phyloP scores from a whole-genome alignment of 2,888 invertebrate species.

The Drosophila mimetica region DNA sequence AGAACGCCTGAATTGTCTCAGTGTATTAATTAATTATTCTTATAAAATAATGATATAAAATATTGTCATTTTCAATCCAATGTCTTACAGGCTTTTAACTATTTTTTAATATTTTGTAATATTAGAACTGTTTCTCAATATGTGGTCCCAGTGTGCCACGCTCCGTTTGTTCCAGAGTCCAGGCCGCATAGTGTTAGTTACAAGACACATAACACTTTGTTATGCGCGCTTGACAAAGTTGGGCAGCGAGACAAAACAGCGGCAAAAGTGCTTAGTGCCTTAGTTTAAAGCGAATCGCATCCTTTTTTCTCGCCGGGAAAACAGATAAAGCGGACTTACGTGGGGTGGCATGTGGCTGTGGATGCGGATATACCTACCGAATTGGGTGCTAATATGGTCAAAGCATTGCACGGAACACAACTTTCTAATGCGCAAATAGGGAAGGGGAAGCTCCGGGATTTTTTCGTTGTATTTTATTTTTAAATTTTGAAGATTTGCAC shows the following conservation, averaged over 20 bases:
- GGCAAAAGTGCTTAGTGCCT: constrained; percentile 76
- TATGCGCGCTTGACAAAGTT: constrained; percentile 81
- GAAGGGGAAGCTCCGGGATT: constrained; percentile 22
- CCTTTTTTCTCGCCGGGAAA: constrained; percentile 40
- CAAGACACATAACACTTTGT: constrained; percentile 79
- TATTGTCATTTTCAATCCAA: too few relatives aligned
- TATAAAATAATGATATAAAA: too few relatives aligned
- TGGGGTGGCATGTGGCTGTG: constrained; percentile 16
- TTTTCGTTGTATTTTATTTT: constrained; percentile 40
- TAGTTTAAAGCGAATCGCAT: constrained; percentile 74
- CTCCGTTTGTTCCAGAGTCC: constrained; percentile 42
- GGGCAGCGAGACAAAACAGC: constrained; percentile 46
- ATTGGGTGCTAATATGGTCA: constrained; percentile 79
- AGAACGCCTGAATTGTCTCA: too few relatives aligned
- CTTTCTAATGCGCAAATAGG: constrained; percentile 7
- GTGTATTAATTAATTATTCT: too few relatives aligned
- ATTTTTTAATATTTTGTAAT: too few relatives aligned
- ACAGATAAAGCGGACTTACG: constrained; percentile 59
- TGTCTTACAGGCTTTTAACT: too few relatives aligned
- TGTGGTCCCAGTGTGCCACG: constrained; percentile 39
- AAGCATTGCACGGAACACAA: constrained; percentile 57
- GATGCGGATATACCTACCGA: constrained; percentile 15
- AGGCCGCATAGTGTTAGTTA: constrained; percentile 66
- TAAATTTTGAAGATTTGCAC: constrained; percentile 72
- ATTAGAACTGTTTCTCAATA: too few relatives aligned